Evolutionary conservation across 2,797 vertebrate species (phyloP), one percentile per base, ranked within the genome.

Genomic region (Cyclura pinguis): DNA sequence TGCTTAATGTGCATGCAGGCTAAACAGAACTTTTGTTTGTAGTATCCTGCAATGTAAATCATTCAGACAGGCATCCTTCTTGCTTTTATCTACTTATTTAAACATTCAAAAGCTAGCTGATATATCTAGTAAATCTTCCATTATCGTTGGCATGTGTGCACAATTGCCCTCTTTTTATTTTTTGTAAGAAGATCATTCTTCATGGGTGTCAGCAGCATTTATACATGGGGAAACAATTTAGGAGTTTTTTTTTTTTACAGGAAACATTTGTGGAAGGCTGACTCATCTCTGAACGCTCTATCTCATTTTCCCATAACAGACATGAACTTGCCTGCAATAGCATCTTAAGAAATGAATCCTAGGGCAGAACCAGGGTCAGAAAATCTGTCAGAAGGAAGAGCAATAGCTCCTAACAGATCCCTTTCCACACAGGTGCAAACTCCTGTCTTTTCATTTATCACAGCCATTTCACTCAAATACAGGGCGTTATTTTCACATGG

Each of bases 31-130:
- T 90, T 94, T 92, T 95, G 94, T 92, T 95, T 95, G 92, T 95
- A 93, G 93, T 94, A 93, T 93, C 88, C 91, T 94, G 93, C 91
- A 92, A 94, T 8, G 93, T 95, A 95, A 96, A 95, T 97, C 96
- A 96, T 92, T 89, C 95, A 95, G 94, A 97, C 95, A 97, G 94
- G 91, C 94, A 96, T 95, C 93, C 92, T 95, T 94, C 93, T 81
- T 85, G 87, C 94, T 88, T 81, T 47, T 81, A 69, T 24, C 3
- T 93, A 87, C 91, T 86, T 94, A 90, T 95, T 92, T 95, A 92
- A 92, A 90, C 64, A 91, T 94, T 94, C 85, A 59, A 67, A 84
- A 95, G 87, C 82, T 82, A 88, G 80, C 85, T 84, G 93, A 62
- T 89, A 50, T 3, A 2, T 92, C 88, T 92, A 91, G 91, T 94